Evolutionary conservation across 2,797 vertebrate genomes (phyloP).

Genomic region (Pangasius krempfi): DNA sequence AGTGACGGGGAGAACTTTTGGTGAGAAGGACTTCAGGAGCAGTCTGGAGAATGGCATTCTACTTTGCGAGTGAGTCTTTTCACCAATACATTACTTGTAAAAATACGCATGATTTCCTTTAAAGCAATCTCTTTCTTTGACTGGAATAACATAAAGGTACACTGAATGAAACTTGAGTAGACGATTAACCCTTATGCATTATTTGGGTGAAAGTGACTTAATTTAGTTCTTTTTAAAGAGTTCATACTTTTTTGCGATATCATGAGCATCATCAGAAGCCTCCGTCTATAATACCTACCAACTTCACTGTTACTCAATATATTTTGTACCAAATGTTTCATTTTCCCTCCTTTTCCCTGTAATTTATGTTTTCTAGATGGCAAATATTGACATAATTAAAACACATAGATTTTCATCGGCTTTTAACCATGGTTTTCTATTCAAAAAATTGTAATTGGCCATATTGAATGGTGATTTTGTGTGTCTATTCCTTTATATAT

Average conservation of each 20-base stretch:
- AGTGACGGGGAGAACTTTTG: conserved; percentile 92
- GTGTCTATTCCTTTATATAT: neutral
- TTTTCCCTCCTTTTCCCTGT: neutral
- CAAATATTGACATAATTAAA: neutral
- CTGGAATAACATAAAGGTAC: neutral
- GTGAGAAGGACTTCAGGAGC: conserved; percentile 92
- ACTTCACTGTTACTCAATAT: neutral
- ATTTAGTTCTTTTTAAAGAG: neutral
- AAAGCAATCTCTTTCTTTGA: neutral
- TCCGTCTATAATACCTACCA: neutral
- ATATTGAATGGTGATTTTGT: neutral
- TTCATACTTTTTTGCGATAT: neutral
- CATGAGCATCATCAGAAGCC: neutral
- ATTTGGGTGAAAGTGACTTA: neutral
- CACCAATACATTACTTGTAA: neutral
- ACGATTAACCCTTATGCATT: neutral
- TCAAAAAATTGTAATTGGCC: neutral
- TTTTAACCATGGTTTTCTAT: neutral
- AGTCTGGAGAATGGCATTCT: conserved; percentile 96
- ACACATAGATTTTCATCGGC: neutral
- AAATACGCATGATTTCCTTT: neutral
- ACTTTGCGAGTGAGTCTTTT: conserved; percentile 93
- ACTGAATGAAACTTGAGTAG: neutral
- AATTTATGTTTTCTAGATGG: neutral
- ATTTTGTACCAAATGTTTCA: neutral